Base-by-base conservation (phyloP, 2,797 vertebrate genomes). In the Neosalanx taihuensis region DNA sequence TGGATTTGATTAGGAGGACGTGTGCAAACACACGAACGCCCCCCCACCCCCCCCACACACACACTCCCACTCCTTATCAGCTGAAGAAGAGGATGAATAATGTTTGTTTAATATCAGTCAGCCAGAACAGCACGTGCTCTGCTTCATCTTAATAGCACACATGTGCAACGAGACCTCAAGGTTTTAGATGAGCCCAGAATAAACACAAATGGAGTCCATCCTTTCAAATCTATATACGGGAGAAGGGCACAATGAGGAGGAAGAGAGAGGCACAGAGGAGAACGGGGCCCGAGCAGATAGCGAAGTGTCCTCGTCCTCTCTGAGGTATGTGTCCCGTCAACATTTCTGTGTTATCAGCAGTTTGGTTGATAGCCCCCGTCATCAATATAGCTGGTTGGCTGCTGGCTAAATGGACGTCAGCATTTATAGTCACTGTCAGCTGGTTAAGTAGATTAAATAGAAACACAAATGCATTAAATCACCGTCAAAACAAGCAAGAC, bases 381-480 rank as follows among this genome's bases (percentile, higher is more conserved):
- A 78, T 86, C 82, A 74, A 73, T 83, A 79, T 53, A 12, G 13
- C 3, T 18, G 51, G 51, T 6, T 53, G 51, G 51, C 51, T 46
- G 72, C 81, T 23, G 75, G 67, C 76, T 60, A 70, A 57, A 59
- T 29, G 65, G 35, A 57, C 59, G 68, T 78, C 83, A 73, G 72
- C 71, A 67, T 83, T 83, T 81, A 84, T 76, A 77, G 67, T 65
- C 80, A 78, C 64, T 46, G 73, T 81, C 81, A 80, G 83, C 79
- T 81, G 78, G 82, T 81, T 85, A 80, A 87, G 85, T 83, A 78
- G 83, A 86, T 85, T 86, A 78, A 84, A 86, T 83, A 77, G 86
- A 87, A 17, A 86, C 63, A 0, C 70, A 77, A 87, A 86, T 79
- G 84, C 75, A 20, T 79, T 81, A 74, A 53, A 26, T 74, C 77